Base-by-base conservation (phyloP, 1,140 invertebrate species). In the Bombus confusus region DNA sequence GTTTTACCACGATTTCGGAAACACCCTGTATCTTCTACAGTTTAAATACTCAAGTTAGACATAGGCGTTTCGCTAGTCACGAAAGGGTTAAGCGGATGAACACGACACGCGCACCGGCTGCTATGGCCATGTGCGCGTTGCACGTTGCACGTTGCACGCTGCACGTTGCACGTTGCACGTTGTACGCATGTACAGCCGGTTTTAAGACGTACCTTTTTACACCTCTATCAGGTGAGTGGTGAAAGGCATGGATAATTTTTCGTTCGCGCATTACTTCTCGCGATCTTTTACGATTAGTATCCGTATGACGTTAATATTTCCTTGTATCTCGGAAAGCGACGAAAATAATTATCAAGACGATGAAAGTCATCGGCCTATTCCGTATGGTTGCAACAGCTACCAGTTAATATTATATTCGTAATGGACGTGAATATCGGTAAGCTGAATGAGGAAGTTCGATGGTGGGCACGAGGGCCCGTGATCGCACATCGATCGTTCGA, bases 351-450 rank as follows among this genome's bases (percentile, higher is more conserved):
- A 5, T 47, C 5, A 18, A 15, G 47, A 18, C 47, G 47, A 18
- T 18, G 47, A 18, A 18, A 18, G 6, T 22, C 18, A 0, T 22
- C 47, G 47, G 1, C 5, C 1, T 5, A 18, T 22, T 0, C 47
- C 47, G 47, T 52, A 22, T 22, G 47, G 6, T 22, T 22, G 47
- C 18, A 52, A 52, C 47, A 22, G 1, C 6, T 52, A 22, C 18
- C 47, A 1, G 1, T 52, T 22, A 8, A 52, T 8, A 2, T 22
- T 0, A 0, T 3, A 62, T 12, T 13, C 12, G 59, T n/a, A n/a
- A 13, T 9, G 25, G 28, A n/a, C n/a, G 1, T 62, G 28, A 4
- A 62, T 62, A 10, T 62, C 47, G 2, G 18, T 8, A 3, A 52
- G 18, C 1, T 37, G 37, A 37, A 37, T 37, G 2, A 3, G 47